Evolutionary conservation across 2,888 invertebrate species (phyloP), one percentile per base, ranked within the genome.

Genomic region (Ceraclea dissimilis): DNA sequence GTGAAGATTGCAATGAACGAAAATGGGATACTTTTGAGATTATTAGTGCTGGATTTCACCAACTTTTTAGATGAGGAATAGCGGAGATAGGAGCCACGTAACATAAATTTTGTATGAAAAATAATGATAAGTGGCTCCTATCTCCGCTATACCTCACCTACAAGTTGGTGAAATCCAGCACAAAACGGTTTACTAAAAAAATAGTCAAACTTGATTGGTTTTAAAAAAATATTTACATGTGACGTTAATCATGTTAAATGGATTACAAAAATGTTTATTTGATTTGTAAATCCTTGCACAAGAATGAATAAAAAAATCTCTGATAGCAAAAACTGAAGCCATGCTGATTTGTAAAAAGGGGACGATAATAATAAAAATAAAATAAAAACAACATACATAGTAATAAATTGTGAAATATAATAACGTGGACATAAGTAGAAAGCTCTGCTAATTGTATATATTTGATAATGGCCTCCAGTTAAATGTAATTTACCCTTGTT

Each of bases 401-500:
- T 26, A 26, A n/a, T n/a, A n/a, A 31, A 11, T 39, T 54, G 53
- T 52, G 52, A 50, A 46, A 47, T 33, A 47, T 39, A 54, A 54
- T 10, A 54, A 51, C 52, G 57, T 57, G 57, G 57, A 49, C 50
- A 39, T 8, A 39, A 39, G 39, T 39, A 53, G 53, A 34, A 58
- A 54, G 57, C 57, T 49, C 52, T 22, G 54, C 34, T 54, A 47
- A 49, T 31, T 26, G 33, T 49, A 53, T 49, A 34, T 55, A 44
- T 54, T 39, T 13, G 16, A 8, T 8, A 39, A n/a, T 56, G 52
- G 52, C 50, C 58, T 46, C 51, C 52, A 49, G 56, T 50, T 43
- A 48, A 52, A 19, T 55, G 33, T 53, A 54, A 61, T 52, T 61
- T 61, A 61, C 60, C 60, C 56, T 54, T 54, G 59, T 31, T 18